These are phyloP conservation scores for Notechis scutatus DNA, from an alignment of 2,113 vertebrate genomes.

Conservation along the genomic window DNA sequence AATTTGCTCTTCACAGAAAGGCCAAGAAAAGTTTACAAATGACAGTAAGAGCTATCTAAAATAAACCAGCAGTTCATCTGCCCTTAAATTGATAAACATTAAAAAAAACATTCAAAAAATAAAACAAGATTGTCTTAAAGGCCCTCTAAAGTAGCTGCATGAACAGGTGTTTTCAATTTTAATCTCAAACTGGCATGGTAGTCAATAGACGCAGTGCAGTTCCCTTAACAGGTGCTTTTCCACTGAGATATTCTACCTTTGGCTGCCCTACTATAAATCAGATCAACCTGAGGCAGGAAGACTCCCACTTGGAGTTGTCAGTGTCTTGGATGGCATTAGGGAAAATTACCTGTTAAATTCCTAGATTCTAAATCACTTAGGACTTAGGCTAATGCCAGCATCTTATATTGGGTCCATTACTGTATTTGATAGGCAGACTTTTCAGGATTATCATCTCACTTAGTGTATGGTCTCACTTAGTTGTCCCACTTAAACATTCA, in stretches of 20 bases:
- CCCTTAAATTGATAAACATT: background rate
- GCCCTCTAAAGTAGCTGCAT: background rate
- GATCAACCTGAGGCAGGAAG: background rate
- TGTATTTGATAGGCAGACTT: background rate
- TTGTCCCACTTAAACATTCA: background rate
- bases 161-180: background rate
- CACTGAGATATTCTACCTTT: background rate
- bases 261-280: background rate
- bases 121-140: background rate
- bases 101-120: background rate
- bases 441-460: background rate
- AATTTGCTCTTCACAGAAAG: background rate
- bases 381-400: background rate
- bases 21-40: background rate
- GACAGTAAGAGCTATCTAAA: background rate
- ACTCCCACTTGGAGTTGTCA: background rate
- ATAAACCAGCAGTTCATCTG: background rate
- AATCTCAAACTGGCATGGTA: background rate
- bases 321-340: background rate
- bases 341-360: background rate
- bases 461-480: background rate
- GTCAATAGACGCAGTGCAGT: background rate
- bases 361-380: background rate
- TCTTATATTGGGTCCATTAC: background rate
- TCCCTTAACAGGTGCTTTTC: background rate